Evolutionary conservation across 2,113 vertebrate genomes (phyloP).

Genomic region (Elaphurus davidianus): DNA sequence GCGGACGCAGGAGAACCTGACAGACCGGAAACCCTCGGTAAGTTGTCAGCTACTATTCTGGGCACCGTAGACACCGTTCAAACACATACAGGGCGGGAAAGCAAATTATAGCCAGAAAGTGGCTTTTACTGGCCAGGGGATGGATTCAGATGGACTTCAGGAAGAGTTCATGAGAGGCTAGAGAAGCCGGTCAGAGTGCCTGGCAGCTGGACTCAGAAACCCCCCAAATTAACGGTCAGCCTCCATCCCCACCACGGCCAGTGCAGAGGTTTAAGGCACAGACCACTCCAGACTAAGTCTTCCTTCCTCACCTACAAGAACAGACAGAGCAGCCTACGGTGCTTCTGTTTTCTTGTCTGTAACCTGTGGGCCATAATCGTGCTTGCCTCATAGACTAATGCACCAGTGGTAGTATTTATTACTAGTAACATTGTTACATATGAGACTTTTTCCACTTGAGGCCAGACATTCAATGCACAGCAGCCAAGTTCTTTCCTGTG

Average conservation of each 20-base stretch:
- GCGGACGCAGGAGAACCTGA: accelerated
- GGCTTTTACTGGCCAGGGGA: not conserved
- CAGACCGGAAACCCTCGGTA: accelerated
- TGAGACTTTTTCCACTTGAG: not conserved
- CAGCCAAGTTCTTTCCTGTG: not conserved
- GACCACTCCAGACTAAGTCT: no score
- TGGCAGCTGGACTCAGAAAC: not conserved
- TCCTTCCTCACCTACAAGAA: accelerated
- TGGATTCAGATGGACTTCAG: not conserved
- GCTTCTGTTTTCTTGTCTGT: accelerated
- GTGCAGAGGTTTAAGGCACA: not conserved
- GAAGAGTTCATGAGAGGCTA: not conserved
- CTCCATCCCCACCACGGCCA: not conserved
- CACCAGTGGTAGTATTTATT: accelerated
- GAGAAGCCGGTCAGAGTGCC: no score
- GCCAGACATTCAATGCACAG: not conserved
- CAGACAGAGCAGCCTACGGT: accelerated
- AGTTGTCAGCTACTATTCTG: accelerated
- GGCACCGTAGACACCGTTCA: accelerated
- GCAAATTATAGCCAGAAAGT: not conserved
- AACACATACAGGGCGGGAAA: accelerated
- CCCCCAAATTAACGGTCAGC: not conserved
- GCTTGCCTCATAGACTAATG: not conserved
- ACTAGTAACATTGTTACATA: accelerated
- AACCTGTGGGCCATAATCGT: accelerated